Conservation (phyloP, 2,888 invertebrate genomes). For the Mythimna ferrago region DNA sequence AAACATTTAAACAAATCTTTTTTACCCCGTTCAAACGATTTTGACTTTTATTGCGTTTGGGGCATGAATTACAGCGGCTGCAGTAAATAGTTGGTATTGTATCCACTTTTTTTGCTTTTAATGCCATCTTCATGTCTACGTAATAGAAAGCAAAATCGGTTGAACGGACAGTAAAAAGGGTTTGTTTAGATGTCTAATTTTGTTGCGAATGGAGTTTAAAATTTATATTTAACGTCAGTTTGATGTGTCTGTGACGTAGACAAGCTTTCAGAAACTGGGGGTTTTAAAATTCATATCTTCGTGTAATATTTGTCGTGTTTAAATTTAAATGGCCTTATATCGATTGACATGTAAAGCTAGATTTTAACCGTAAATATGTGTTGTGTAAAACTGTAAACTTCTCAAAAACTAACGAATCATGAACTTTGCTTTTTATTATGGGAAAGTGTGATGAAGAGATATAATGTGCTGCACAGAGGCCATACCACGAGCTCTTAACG, state of each 20-base stretch:
- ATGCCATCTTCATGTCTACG: too few relatives aligned
- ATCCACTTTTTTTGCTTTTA: too few relatives aligned
- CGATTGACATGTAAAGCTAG: conserved; percentile 29
- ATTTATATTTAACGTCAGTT: background rate
- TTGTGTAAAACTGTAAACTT: conserved; percentile 7
- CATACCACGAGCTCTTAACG: too few relatives aligned
- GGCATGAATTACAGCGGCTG: too few relatives aligned
- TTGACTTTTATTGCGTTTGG: too few relatives aligned
- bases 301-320: conserved; percentile 20
- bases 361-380: conserved; percentile 30
- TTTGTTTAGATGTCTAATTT: too few relatives aligned
- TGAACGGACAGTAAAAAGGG: too few relatives aligned
- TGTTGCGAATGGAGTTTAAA: background rate
- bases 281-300: conserved; percentile 13
- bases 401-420: background rate
- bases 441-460: conserved; percentile 12
- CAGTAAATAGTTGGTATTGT: too few relatives aligned
- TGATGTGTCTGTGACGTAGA: background rate
- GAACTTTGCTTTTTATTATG: conserved; percentile 17
- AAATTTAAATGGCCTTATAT: conserved; percentile 14
- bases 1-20: too few relatives aligned
- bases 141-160: too few relatives aligned
- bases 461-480: conserved; percentile 5
- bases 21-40: too few relatives aligned
- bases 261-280: conserved; percentile 40